These are phyloP conservation scores for Enteromius radiatus DNA, from an alignment of 2,797 vertebrate species.

Conservation along the genomic window DNA sequence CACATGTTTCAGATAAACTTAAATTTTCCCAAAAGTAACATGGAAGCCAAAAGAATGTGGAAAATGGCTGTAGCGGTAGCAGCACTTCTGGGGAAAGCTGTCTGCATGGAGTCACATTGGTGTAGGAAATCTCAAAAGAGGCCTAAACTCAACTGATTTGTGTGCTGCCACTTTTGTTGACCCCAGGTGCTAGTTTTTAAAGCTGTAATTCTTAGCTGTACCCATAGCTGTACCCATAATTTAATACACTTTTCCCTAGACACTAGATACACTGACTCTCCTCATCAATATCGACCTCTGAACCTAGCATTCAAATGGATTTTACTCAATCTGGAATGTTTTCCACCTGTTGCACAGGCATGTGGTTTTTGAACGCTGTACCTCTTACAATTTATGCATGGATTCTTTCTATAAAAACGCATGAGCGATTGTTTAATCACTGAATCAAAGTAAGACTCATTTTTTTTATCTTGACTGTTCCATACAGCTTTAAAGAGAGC, in stretches of 20 bases:
- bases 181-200: slow-evolving; percentile 72
- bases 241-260: slow-evolving; percentile 59
- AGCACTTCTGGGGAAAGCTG: slow-evolving; percentile 75
- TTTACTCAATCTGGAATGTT: slow-evolving; percentile 11
- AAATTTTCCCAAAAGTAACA: slow-evolving; percentile 81
- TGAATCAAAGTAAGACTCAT: neutral
- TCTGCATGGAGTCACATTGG: slow-evolving; percentile 74
- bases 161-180: slow-evolving; percentile 75
- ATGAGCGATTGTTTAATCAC: neutral
- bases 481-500: neutral
- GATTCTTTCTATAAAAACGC: neutral
- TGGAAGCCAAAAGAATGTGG: slow-evolving; percentile 82
- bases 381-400: neutral
- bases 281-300: slow-evolving; percentile 31
- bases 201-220: slow-evolving; percentile 73
- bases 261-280: slow-evolving; percentile 58
- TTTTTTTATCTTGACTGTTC: neutral
- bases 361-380: neutral
- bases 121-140: slow-evolving; percentile 70
- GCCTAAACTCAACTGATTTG: slow-evolving; percentile 74
- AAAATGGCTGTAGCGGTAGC: slow-evolving; percentile 81
- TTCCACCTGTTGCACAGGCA: slow-evolving; percentile 22
- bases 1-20: slow-evolving; percentile 77
- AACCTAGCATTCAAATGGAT: slow-evolving; percentile 31
- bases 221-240: slow-evolving; percentile 70